Evolutionary conservation across 2,888 invertebrate species (phyloP).

Genomic region (Clistopyga incitator): DNA sequence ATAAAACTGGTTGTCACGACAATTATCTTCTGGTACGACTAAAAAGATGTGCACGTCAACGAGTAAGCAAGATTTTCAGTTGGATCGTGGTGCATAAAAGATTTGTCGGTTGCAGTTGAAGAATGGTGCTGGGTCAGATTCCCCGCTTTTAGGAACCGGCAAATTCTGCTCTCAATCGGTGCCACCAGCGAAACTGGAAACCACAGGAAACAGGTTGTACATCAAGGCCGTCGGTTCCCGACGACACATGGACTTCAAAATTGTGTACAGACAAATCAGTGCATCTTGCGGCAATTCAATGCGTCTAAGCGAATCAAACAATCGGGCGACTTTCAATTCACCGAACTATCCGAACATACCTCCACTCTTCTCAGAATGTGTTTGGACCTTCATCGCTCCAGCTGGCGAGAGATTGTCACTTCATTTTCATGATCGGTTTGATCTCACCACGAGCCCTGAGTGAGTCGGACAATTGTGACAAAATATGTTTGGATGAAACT

Average conservation of each 20-base stretch:
- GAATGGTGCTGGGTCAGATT: conserved; percentile 90
- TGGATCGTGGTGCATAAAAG: not conserved
- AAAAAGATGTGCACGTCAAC: not conserved
- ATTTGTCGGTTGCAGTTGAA: conserved; percentile 85
- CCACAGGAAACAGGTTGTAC: conserved; percentile 88
- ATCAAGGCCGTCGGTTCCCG: conserved; percentile 81
- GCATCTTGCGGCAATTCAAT: conserved; percentile 89
- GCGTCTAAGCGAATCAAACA: conserved; percentile 85
- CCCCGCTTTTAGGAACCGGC: conserved; percentile 90
- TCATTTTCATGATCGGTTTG: conserved; percentile 91
- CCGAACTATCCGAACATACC: conserved; percentile 94
- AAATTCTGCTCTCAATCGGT: conserved; percentile 88
- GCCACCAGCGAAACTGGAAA: conserved; percentile 84
- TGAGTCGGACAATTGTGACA: conserved; percentile 77
- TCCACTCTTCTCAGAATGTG: conserved; percentile 92
- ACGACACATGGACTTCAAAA: conserved; percentile 69
- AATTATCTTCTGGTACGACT: conserved; percentile 84
- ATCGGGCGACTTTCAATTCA: conserved; percentile 87
- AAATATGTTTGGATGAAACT: not conserved
- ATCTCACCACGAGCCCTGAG: conserved; percentile 85
- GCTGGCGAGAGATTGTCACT: conserved; percentile 90
- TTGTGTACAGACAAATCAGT: conserved; percentile 86
- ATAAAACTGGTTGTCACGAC: conserved; percentile 79
- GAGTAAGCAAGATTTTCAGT: not conserved
- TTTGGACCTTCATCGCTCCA: conserved; percentile 91